These are phyloP conservation scores for Chymomyza amoena DNA, from an alignment of 2,888 invertebrate species.

Conservation along the genomic window DNA sequence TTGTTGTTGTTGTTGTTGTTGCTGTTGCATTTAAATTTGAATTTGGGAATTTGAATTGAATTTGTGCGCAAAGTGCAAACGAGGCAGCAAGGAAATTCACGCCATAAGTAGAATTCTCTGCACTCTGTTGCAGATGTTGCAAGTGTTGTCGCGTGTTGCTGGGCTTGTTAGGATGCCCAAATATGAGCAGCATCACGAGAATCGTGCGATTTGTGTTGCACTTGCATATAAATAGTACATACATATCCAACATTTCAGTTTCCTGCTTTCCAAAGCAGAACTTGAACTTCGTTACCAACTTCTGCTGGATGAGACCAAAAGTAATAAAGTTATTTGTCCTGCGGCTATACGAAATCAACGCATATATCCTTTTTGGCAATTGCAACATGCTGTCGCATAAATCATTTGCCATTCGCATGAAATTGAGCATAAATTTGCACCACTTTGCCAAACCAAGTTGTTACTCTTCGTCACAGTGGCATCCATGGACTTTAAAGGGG, in stretches of 20 bases:
- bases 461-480: slow-evolving; percentile 15
- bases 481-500: neutral
- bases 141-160: slow-evolving; percentile 60
- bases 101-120: slow-evolving; percentile 70
- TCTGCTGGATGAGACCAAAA: slow-evolving; percentile 7
- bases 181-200: slow-evolving; percentile 77
- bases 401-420: slow-evolving; percentile 72
- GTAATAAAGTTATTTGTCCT: slow-evolving; percentile 73
- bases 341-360: slow-evolving; percentile 70
- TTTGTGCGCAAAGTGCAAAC: slow-evolving; percentile 52
- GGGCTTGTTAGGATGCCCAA: slow-evolving; percentile 73
- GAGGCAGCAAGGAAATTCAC: slow-evolving; percentile 59
- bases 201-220: slow-evolving; percentile 76
- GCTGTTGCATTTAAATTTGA: slow-evolving; percentile 66
- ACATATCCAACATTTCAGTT: neutral
- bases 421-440: slow-evolving; percentile 73
- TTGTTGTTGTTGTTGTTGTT: slow-evolving; percentile 17
- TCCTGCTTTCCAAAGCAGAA: slow-evolving; percentile 21
- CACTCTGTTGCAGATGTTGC: slow-evolving; percentile 38
- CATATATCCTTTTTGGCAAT: slow-evolving; percentile 73
- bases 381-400: slow-evolving; percentile 71
- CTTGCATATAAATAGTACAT: neutral
- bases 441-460: slow-evolving; percentile 66
- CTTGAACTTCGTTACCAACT: slow-evolving; percentile 60
- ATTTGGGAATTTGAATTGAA: slow-evolving; percentile 62